Base-by-base conservation (phyloP, 2,888 invertebrate genomes). In the Gymnosoma rotundatum region DNA sequence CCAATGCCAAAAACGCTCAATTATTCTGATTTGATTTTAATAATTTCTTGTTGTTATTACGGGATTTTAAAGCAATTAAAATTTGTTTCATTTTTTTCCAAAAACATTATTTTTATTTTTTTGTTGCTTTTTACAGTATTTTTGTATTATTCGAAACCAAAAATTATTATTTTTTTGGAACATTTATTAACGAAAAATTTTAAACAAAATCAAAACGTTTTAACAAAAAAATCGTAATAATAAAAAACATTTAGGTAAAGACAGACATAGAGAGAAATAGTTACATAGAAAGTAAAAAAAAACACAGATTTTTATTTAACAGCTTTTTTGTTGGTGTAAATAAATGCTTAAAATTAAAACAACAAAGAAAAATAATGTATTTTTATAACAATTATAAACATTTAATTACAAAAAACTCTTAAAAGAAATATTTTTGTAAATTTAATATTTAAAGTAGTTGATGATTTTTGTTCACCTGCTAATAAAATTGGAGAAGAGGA, bases 1-100 rank as follows among this genome's bases (percentile, higher is more conserved):
- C 84, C 84, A 84, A 84, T 84, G 84, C 84, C 84, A 84, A 84
- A 84, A 74, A 84, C 84, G 84, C 84, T 84, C 81, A 64, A 78
- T 67, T 72, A 66, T 67, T 54, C 64, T 70, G 63, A 74, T 81
- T 79, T 60, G 20, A 45, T 16, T 69, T 76, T 61, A 12, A 48
- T 52, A 20, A 48, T 69, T 56, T 64, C 7, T 66, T 48, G 21
- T 67, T 6, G 10, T 66, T 67, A n/a, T 63, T 63, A 63, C 63
- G 7, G 5, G 20, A 20, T 50, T 54, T 38, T 45, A 38, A 81
- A 74, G 84, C 84, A 84, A 84, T 73, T 67, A 42, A 42, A 42
- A 42, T 42, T 63, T 54, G n/a, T 50, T 76, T 66, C 48, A 45
- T 25, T 61, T 52, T 20, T 20, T 56, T 32, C 50, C 42, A 18